Evolutionary conservation across 2,888 invertebrate species (phyloP), one percentile per base, ranked within the genome.

Genomic region (Blastobasis adustella): DNA sequence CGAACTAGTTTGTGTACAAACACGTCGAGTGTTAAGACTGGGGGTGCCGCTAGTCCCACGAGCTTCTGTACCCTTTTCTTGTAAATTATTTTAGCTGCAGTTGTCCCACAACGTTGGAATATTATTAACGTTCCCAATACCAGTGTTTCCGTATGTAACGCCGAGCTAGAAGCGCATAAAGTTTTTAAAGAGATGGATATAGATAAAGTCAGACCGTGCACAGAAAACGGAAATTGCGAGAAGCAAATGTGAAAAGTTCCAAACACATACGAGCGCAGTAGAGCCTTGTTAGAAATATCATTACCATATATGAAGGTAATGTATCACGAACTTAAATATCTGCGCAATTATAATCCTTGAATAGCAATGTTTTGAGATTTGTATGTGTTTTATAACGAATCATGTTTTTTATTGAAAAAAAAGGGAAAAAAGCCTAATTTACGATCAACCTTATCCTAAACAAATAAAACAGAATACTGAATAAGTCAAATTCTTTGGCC

Each of bases 221-320:
- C 36, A n/a, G n/a, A 42, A 42, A 69, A 64, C 71, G 72, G 73
- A 78, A 74, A 76, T 76, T 76, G 75, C 72, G 67, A 67, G 57
- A 59, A 68, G 74, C 69, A 73, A 78, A 76, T 76, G 74, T 73
- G 76, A 73, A 76, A 78, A 78, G 71, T 78, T 76, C 65, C 64
- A 64, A 67, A 69, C 69, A 69, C 65, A 66, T 58, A 60, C 62
- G 60, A 61, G 58, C 50, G 62, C 49, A 60, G 56, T 57, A 61
- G 56, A 60, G 64, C 62, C 62, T 63, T 62, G 61, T 60, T 62
- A 52, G 56, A 61, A 61, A 65, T 61, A 63, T 60, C 65, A 66
- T 67, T 67, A 66, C 63, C 65, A 65, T 65, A 63, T 63, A 64
- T 62, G 61, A 63, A 60, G 61, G 59, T 65, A 61, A 65, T 58